phyloP scores from a whole-genome alignment of 2,888 invertebrate species.

The Rhopalosiphum nymphaeae region DNA sequence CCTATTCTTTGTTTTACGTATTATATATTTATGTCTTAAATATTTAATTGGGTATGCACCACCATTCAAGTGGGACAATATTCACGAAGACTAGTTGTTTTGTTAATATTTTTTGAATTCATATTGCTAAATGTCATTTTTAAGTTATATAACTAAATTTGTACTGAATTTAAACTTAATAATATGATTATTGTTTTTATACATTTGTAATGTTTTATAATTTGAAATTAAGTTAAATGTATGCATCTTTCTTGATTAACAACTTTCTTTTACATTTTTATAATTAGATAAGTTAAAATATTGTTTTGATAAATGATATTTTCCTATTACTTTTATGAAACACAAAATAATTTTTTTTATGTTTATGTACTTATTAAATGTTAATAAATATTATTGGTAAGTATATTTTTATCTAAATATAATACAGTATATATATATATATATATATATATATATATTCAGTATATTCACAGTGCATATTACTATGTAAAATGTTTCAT shows the following conservation, averaged over 20 bases:
- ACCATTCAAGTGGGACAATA: conserved; percentile 14
- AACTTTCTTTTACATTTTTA: not conserved
- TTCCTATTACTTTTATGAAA: not conserved
- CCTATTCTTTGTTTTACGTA: not conserved
- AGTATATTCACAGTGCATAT: too few species aligned
- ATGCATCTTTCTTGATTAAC: not conserved
- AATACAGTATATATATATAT: not conserved
- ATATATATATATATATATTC: too few species aligned
- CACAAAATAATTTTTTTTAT: not conserved
- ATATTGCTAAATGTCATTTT: not conserved
- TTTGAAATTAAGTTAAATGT: not conserved
- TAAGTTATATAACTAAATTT: not conserved
- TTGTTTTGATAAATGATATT: not conserved
- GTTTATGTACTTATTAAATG: not conserved
- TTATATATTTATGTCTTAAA: conserved; percentile 44
- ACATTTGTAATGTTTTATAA: not conserved
- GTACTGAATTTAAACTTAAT: conserved; percentile 8
- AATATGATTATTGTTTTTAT: not conserved
- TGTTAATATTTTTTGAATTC: not conserved
- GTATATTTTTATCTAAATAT: not conserved
- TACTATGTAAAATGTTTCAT: not conserved
- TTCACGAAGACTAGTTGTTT: not conserved
- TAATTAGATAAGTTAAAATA: not conserved
- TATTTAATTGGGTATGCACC: conserved; percentile 44
- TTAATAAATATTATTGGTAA: not conserved